Evolutionary conservation across 2,888 invertebrate species (phyloP), one percentile per base, ranked within the genome.

Genomic region (Creontiades dilutus): DNA sequence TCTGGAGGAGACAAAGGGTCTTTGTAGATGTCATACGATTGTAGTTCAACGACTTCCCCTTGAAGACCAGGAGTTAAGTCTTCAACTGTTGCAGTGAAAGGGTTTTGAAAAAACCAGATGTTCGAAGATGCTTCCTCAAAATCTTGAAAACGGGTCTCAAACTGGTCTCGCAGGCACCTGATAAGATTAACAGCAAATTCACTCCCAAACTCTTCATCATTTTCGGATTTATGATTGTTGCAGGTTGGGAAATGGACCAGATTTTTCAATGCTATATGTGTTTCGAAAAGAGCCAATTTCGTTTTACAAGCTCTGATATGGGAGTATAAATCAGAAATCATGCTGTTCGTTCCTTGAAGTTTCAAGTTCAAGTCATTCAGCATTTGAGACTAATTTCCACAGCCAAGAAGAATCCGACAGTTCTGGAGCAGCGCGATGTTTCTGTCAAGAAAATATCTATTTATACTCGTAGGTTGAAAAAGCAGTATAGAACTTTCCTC

Each of bases 351-450:
- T 52, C 11, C 52, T n/a, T n/a, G n/a, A n/a, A n/a, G n/a, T n/a
- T n/a, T n/a, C n/a, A n/a, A n/a, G n/a, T n/a, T n/a, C n/a, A n/a
- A n/a, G n/a, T n/a, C n/a, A n/a, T n/a, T n/a, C n/a, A n/a, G n/a
- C n/a, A n/a, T n/a, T n/a, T n/a, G n/a, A 75, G 9, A 75, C n/a
- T 19, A 75, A 75, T 19, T 75, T 75, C 75, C 75, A 75, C n/a
- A 75, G 75, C 75, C 75, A 75, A 75, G 75, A 75, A 75, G 19
- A 75, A 7, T 75, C 75, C n/a, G 75, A 75, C 75, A 75, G 75
- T 75, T 75, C 75, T 75, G 75, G 19, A 75, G 75, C 75, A 75
- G 75, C 75, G n/a, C 19, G 75, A 5, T 75, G 4, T 75, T 75
- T 13, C 11, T 75, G 75, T 19, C 75, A 75, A 75, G 75, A 13